A percentile compares a stretch with the other conserved stretches of the same genome.
These are phyloP conservation scores for Peribatodes rhomboidaria DNA, from an alignment of 2,888 invertebrate species.

Conservation along the genomic window DNA sequence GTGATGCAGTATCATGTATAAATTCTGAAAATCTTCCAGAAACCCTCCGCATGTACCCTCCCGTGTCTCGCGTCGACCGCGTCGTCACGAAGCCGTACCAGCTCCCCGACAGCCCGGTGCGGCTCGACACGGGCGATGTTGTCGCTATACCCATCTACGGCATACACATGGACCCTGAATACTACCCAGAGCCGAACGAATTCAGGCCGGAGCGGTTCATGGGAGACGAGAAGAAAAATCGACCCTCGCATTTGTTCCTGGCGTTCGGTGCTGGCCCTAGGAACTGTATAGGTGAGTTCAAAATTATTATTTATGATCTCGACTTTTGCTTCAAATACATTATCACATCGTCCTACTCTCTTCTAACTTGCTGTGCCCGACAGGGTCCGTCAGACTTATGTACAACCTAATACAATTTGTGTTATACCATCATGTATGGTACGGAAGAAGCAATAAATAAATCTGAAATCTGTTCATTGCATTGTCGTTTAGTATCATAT, in stretches of 20 bases:
- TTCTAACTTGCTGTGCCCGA: too few relatives aligned
- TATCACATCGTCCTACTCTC: too few relatives aligned
- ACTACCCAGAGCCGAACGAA: slow-evolving; percentile 84
- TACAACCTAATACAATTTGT: too few relatives aligned
- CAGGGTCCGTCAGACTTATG: too few relatives aligned
- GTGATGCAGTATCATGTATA: too few relatives aligned
- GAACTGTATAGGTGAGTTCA: slow-evolving; percentile 79
- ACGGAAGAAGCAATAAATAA: too few relatives aligned
- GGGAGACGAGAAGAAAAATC: slow-evolving; percentile 80
- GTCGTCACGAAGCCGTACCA: slow-evolving; percentile 84
- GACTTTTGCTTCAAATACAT: too few relatives aligned
- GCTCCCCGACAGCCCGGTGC: slow-evolving; percentile 77
- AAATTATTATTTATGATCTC: too few relatives aligned
- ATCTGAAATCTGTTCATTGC: too few relatives aligned
- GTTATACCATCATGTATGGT: too few relatives aligned
- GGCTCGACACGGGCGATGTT: slow-evolving; percentile 76
- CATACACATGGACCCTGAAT: slow-evolving; percentile 84
- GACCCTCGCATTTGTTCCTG: slow-evolving; percentile 80
- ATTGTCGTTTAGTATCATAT: too few relatives aligned
- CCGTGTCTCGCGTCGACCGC: slow-evolving; percentile 83
- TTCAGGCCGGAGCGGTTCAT: slow-evolving; percentile 86
- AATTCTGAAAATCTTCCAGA: slow-evolving; percentile 71
- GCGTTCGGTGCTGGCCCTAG: slow-evolving; percentile 85
- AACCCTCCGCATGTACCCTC: slow-evolving; percentile 86
- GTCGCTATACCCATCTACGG: slow-evolving; percentile 80